Evolutionary conservation across 2,797 vertebrate genomes (phyloP), one percentile per base, ranked within the genome.

Genomic region (Heliangelus exortis): DNA sequence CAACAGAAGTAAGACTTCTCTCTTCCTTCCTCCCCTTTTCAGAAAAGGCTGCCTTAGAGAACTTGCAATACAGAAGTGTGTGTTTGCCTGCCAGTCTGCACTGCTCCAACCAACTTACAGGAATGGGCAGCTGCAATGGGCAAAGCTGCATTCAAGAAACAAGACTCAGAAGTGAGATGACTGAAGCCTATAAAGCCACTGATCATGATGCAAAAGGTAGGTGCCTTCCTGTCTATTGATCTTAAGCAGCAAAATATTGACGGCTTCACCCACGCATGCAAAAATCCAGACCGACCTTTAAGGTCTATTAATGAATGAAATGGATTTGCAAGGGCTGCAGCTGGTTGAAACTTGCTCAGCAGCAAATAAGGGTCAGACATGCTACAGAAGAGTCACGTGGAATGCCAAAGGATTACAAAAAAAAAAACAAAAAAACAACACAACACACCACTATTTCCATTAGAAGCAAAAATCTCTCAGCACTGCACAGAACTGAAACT

Each of bases 401-500:
- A 88, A 89, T 23, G 74, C 34, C 74, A 72, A 91, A 89, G 87
- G 79, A 87, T 90, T 92, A 16, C 66, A 73, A 81, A 92, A 4
- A 9, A 11, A 11, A 39, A 11, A 11, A 39, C 39, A 10, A 39
- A 11, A 41, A 41, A 10, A 39, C 11, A 12, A 10, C 11, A 41
- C 39, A 41, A 41, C 39, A 41, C 12, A 20, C 29, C 51, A 68
- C 73, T 77, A 80, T 74, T 94, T 90, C 79, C 68, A 96, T 89
- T 53, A 91, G 86, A 93, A 82, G 81, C 61, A 85, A 82, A 95
- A 93, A 71, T 76, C 67, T 71, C 83, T 62, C 74, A 78, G 66
- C 45, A 33, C 50, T 83, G 86, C 85, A 75, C 69, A 92, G 67
- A 97, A 96, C 95, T 71, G 75, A 96, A 97, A 96, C 74, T 94